phyloP scores from a whole-genome alignment of 2,797 vertebrate species.

The Tragelaphus oryx region DNA sequence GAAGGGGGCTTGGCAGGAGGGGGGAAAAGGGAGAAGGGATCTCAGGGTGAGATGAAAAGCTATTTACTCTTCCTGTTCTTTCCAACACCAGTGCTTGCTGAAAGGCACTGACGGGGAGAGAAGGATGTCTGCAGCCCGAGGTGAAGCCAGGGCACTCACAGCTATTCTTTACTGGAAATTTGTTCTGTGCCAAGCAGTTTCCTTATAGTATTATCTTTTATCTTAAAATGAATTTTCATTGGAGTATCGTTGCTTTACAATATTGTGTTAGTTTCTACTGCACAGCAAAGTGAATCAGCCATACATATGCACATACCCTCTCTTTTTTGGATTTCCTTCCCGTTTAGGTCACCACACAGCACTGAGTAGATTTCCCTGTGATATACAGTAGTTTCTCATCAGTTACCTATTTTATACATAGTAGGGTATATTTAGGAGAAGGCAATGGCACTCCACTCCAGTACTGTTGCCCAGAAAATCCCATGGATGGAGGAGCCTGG shows the following conservation, averaged over 20 bases:
- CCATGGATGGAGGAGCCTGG: no score
- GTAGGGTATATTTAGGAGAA: background rate
- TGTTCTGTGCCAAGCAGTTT: background rate
- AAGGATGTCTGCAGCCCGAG: background rate
- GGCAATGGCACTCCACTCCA: no score
- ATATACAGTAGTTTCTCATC: background rate
- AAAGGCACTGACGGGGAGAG: fast-evolving
- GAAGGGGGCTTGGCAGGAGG: background rate
- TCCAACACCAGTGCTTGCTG: background rate
- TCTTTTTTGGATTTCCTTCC: background rate
- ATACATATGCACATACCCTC: background rate
- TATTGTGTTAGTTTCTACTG: background rate
- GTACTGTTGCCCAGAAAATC: no score
- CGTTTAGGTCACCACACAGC: background rate
- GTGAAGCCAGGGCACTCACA: background rate
- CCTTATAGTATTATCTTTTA: background rate
- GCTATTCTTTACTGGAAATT: background rate
- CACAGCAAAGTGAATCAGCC: background rate
- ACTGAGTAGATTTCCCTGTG: background rate
- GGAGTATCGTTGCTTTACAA: background rate
- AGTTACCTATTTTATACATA: background rate
- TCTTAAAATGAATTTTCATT: background rate
- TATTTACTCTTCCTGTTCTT: fast-evolving
- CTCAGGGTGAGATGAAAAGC: background rate
- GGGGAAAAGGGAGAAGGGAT: background rate